These are phyloP conservation scores for Virgularia gustaviana DNA, from an alignment of 92 coral and sea anemone genomes.

Conservation along the genomic window DNA sequence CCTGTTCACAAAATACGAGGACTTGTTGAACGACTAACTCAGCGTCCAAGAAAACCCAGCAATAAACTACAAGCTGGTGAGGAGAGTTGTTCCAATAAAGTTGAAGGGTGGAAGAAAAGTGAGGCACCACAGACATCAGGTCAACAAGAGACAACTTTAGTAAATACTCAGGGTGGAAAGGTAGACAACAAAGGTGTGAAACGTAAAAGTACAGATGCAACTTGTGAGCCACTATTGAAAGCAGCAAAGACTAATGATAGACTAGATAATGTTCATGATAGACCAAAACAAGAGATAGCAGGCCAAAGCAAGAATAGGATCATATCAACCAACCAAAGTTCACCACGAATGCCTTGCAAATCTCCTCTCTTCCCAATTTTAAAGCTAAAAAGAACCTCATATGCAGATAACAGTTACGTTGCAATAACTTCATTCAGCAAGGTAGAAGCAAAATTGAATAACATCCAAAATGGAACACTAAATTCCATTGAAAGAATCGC, in stretches of 20 bases:
- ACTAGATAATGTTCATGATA: too few relatives aligned
- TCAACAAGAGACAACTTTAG: background rate
- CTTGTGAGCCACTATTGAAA: too few relatives aligned
- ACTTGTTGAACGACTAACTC: background rate
- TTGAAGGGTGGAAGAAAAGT: background rate
- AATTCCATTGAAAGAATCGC: background rate
- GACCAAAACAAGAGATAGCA: too few relatives aligned
- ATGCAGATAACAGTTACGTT: slow-evolving; percentile 17
- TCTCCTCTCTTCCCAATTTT: slow-evolving; percentile 18
- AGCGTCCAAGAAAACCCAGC: background rate
- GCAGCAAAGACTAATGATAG: too few relatives aligned
- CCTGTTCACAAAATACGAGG: slow-evolving; percentile 35
- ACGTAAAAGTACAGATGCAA: slow-evolving; percentile 13
- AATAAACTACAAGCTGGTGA: too few relatives aligned
- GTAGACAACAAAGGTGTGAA: too few relatives aligned
- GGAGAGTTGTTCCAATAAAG: too few relatives aligned
- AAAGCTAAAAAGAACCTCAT: slow-evolving; percentile 15
- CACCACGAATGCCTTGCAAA: too few relatives aligned
- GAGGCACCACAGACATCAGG: background rate
- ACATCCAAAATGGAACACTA: background rate
- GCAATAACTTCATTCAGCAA: background rate
- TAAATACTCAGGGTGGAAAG: too few relatives aligned
- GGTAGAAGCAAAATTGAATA: too few relatives aligned
- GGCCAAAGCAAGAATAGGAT: too few relatives aligned
- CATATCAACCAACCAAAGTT: too few relatives aligned